Evolutionary conservation across 2,888 invertebrate genomes (phyloP).

Genomic region (Zaprionus obscuricornis): DNA sequence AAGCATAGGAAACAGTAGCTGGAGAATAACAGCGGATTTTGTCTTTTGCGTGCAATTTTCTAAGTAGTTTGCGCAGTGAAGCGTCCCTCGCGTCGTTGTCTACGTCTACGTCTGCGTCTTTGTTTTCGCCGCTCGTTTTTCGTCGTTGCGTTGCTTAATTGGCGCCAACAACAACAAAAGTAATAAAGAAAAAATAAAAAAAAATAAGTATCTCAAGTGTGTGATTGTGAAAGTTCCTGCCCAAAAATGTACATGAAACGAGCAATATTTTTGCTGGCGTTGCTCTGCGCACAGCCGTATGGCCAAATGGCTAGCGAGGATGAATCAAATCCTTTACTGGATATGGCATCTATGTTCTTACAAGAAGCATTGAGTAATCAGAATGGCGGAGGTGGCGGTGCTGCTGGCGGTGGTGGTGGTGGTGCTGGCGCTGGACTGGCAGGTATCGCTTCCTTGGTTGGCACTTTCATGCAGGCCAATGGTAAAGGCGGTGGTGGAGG

Average conservation of each 20-base stretch:
- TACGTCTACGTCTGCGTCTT: slow-evolving; percentile 26
- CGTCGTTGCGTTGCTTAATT: slow-evolving; percentile 66
- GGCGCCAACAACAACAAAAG: slow-evolving; percentile 47
- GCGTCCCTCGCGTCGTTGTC: slow-evolving; percentile 45
- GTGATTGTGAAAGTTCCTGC: slow-evolving; percentile 81
- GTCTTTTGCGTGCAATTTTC: slow-evolving; percentile 39
- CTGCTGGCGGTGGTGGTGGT: slow-evolving; percentile 74
- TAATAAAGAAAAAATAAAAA: slow-evolving; percentile 11
- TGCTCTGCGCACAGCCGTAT: slow-evolving; percentile 76
- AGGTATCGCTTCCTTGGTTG: slow-evolving; percentile 87
- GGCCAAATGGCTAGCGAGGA: slow-evolving; percentile 82
- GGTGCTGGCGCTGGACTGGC: slow-evolving; percentile 84
- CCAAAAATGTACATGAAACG: slow-evolving; percentile 75
- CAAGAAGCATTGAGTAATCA: slow-evolving; percentile 85
- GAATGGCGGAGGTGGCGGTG: slow-evolving; percentile 84
- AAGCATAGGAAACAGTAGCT: slow-evolving; percentile 17
- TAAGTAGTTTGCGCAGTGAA: slow-evolving; percentile 62
- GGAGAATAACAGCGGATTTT: slow-evolving; percentile 23
- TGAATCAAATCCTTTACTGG: slow-evolving; percentile 87
- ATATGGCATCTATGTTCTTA: slow-evolving; percentile 88
- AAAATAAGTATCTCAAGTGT: slow-evolving; percentile 64
- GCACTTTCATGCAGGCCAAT: slow-evolving; percentile 88
- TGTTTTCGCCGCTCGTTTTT: slow-evolving; percentile 29
- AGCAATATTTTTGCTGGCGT: slow-evolving; percentile 68
- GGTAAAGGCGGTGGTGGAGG: slow-evolving; percentile 65